Percentiles rank a stretch among this genome's conserved stretches.
Conservation (phyloP, 2,888 invertebrate species). For the Elmis aenea region DNA sequence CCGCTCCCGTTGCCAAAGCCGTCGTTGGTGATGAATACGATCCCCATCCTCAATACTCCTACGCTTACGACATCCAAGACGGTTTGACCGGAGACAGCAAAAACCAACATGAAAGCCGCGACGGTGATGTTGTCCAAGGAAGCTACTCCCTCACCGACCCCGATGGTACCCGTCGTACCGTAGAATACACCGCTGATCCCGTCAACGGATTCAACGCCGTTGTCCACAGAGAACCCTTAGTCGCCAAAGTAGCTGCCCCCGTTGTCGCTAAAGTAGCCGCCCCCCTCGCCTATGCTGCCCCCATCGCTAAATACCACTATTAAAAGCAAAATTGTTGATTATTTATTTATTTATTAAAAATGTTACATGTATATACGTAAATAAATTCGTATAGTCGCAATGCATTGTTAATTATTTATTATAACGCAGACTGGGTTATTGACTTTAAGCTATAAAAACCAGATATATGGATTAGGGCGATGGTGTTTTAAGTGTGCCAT, state of each 20-base stretch:
- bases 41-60: constrained; percentile 54
- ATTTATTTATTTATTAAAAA: background rate
- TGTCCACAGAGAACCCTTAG: constrained; percentile 57
- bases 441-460: too few species aligned
- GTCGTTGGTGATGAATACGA: constrained; percentile 45
- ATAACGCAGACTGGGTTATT: too few species aligned
- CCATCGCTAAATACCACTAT: constrained; percentile 10
- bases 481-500: too few species aligned
- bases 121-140: constrained; percentile 53
- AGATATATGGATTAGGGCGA: too few species aligned
- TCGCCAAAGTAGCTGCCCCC: constrained; percentile 45
- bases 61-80: constrained; percentile 54
- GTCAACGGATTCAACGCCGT: constrained; percentile 61
- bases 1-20: constrained; percentile 32
- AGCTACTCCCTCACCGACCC: constrained; percentile 52
- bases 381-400: background rate
- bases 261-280: constrained; percentile 31
- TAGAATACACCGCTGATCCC: constrained; percentile 56
- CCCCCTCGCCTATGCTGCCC: constrained; percentile 20
- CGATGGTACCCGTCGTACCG: constrained; percentile 51
- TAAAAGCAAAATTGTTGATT: background rate
- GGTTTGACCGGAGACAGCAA: constrained; percentile 52
- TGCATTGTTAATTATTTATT: too few species aligned
- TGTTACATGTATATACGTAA: background rate
- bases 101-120: constrained; percentile 50